A percentile compares a stretch with the other conserved stretches of the same genome.
These are phyloP conservation scores for Shargacucullia verbasci DNA, from an alignment of 2,888 invertebrate species.

Conservation along the genomic window DNA sequence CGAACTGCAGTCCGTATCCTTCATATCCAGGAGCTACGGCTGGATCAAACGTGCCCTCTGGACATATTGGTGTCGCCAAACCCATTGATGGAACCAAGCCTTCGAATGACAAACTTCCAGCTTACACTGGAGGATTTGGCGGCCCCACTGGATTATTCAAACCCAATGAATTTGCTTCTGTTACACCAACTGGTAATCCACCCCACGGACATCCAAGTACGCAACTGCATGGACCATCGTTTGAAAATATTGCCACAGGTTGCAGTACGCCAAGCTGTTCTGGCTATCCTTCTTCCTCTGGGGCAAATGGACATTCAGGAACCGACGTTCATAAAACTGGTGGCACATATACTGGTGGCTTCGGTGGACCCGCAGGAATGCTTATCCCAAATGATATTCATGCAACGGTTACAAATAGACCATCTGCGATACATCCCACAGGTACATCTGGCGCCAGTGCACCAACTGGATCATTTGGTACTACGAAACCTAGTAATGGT, in stretches of 20 bases:
- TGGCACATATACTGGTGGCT: constrained; percentile 65
- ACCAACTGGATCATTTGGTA: constrained; percentile 37
- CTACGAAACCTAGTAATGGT: constrained; percentile 33
- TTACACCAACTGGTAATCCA: constrained; percentile 20
- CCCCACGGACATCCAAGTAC: constrained; percentile 18
- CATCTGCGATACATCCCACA: constrained; percentile 24
- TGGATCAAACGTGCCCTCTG: constrained; percentile 14
- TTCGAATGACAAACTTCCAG: constrained; percentile 38
- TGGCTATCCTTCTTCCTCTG: constrained; percentile 23
- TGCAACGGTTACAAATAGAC: constrained; percentile 29
- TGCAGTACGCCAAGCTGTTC: constrained; percentile 47
- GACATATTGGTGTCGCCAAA: constrained; percentile 12
- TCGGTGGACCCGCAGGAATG: constrained; percentile 68
- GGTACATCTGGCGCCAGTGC: constrained; percentile 27
- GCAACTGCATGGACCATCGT: constrained; percentile 17
- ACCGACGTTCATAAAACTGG: constrained; percentile 15
- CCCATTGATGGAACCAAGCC: constrained; percentile 15
- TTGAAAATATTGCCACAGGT: constrained; percentile 20
- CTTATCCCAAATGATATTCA: constrained; percentile 50
- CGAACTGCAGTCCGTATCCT: constrained; percentile 22
- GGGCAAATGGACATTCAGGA: constrained; percentile 7
- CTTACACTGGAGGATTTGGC: constrained; percentile 48
- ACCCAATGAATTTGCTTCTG: constrained; percentile 37
- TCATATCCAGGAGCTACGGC: constrained; percentile 2
- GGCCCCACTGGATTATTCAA: constrained; percentile 46